Percentiles rank a stretch among this genome's conserved stretches.
These are phyloP conservation scores for Chelidonichthys spinosus DNA, from an alignment of 2,797 vertebrate genomes.

Conservation along the genomic window DNA sequence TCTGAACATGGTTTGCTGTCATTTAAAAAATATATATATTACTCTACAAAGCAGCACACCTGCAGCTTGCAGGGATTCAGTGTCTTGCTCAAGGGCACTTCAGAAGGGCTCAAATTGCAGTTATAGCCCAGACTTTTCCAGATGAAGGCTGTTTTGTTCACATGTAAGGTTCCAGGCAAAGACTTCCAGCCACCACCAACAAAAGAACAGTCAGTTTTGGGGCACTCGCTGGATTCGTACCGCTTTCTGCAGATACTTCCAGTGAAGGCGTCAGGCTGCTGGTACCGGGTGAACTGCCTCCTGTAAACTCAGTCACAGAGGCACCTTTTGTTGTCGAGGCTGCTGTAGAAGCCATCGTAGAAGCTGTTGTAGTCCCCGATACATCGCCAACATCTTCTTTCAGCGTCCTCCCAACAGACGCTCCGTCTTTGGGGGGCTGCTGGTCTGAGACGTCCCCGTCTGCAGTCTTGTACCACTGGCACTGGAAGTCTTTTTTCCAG, in stretches of 20 bases:
- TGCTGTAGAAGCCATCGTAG: conserved; percentile 30
- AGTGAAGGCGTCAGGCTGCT: conserved; percentile 41
- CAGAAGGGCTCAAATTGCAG: conserved; percentile 22
- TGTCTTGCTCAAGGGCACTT: conserved; percentile 75
- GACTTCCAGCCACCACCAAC: conserved; percentile 53
- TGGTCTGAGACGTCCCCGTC: conserved; percentile 79
- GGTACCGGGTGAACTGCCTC: conserved; percentile 20
- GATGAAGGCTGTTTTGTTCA: conserved; percentile 36
- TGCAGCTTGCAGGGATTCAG: conserved; percentile 20
- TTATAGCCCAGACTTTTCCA: conserved; percentile 23
- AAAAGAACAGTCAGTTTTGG: conserved; percentile 52
- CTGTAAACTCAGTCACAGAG: conserved; percentile 54
- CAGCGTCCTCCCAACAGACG: conserved; percentile 37
- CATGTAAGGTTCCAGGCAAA: conserved; percentile 60
- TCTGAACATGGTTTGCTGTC: conserved; percentile 16
- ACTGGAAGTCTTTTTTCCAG: conserved; percentile 85
- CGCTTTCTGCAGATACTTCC: conserved; percentile 37
- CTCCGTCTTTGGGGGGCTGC: conserved; percentile 77
- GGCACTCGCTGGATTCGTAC: conserved; percentile 12
- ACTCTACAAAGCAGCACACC: conserved; percentile 24
- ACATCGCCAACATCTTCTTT: conserved; percentile 20
- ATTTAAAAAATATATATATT: not conserved
- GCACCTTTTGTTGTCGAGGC: conserved; percentile 55
- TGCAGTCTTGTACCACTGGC: conserved; percentile 84
- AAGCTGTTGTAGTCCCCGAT: conserved; percentile 21